Percentiles rank a stretch among this genome's conserved stretches.
phyloP scores from a whole-genome alignment of 2,888 invertebrate genomes.

The Cataglyphis cursor region DNA sequence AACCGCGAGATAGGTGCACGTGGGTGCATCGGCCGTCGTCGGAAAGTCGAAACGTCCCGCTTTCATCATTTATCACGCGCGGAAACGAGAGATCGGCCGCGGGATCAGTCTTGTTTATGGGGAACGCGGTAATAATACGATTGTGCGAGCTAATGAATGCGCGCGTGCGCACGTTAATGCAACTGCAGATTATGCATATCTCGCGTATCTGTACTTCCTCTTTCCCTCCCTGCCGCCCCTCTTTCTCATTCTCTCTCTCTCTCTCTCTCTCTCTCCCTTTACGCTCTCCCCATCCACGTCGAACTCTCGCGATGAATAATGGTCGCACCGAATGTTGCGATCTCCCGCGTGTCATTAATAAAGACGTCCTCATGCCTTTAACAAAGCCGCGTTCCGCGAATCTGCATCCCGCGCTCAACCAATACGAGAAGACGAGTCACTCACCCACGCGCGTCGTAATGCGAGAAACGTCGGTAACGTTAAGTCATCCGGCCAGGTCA shows the following conservation, averaged over 20 bases:
- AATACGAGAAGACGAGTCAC: constrained; percentile 16
- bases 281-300: constrained; percentile 34
- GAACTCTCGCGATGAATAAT: constrained; percentile 60
- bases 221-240: not conserved
- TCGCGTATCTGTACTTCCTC: constrained; percentile 6
- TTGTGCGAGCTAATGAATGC: constrained; percentile 66
- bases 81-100: constrained; percentile 50
- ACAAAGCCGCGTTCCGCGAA: constrained; percentile 61
- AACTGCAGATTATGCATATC: constrained; percentile 66
- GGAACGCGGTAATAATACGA: constrained; percentile 45
- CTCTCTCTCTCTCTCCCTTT: constrained; percentile 16
- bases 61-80: constrained; percentile 63
- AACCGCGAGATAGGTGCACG: constrained; percentile 54
- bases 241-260: not conserved
- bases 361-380: constrained; percentile 53
- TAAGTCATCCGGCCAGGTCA: constrained; percentile 51
- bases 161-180: constrained; percentile 60
- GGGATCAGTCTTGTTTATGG: constrained; percentile 60
- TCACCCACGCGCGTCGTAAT: constrained; percentile 47
- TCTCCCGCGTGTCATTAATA: constrained; percentile 63
- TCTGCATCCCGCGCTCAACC: constrained; percentile 42
- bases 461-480: constrained; percentile 46
- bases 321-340: constrained; percentile 59
- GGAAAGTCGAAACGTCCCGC: constrained; percentile 61
- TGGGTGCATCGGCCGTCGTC: constrained; percentile 60